phyloP scores from a whole-genome alignment of 2,113 vertebrate genomes.

The Anhinga rufa region DNA sequence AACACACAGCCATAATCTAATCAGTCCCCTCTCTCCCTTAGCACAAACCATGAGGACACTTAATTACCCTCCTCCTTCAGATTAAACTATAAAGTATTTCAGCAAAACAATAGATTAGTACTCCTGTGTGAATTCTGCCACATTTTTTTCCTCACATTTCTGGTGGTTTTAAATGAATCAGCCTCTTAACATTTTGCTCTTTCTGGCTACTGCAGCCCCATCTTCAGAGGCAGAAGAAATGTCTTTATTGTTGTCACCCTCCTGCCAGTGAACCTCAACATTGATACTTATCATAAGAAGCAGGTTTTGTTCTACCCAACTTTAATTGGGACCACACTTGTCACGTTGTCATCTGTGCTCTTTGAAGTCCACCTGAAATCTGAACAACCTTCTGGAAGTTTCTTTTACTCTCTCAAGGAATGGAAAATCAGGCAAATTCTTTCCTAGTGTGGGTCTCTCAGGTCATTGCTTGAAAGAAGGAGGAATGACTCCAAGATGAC shows the following conservation, averaged over 20 bases:
- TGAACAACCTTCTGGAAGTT: neutral
- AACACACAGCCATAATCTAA: neutral
- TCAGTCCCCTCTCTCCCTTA: neutral
- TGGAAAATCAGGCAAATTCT: neutral
- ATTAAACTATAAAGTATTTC: neutral
- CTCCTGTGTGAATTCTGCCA: neutral
- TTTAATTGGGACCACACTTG: neutral
- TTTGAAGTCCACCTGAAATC: neutral
- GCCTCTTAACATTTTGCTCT: neutral
- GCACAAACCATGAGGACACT: neutral
- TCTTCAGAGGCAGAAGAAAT: neutral
- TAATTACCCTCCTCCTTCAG: neutral
- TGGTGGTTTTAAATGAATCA: neutral
- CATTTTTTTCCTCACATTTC: neutral
- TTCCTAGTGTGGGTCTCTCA: neutral
- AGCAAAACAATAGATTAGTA: neutral
- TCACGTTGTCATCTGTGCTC: neutral
- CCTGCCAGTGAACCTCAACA: neutral
- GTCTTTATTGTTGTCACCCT: neutral
- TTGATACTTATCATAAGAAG: neutral
- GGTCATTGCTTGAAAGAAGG: neutral
- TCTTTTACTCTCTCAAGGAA: neutral
- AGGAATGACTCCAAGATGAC: neutral
- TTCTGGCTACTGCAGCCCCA: neutral
- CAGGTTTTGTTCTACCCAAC: neutral